These are phyloP conservation scores for Pseudomyrmex dendroicus DNA, from an alignment of 1,140 invertebrate genomes.

Conservation along the genomic window DNA sequence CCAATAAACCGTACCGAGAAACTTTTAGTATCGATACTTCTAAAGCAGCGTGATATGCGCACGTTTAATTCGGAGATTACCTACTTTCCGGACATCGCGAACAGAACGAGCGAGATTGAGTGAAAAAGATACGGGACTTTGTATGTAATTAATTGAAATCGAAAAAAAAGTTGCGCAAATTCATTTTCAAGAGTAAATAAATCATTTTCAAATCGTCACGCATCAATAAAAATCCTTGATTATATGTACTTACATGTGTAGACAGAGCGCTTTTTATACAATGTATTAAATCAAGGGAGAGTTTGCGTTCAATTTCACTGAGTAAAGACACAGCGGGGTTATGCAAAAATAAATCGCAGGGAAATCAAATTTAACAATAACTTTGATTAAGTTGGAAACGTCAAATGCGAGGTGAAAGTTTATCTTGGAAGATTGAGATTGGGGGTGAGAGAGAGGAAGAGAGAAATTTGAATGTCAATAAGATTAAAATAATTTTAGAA, in stretches of 20 bases:
- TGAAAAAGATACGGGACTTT: background rate
- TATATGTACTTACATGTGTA: background rate
- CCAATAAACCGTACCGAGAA: constrained; percentile 38
- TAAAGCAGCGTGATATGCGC: background rate
- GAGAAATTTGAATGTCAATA: constrained; percentile 35
- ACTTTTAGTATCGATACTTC: constrained; percentile 23
- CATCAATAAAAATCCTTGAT: background rate
- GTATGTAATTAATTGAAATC: too few relatives aligned
- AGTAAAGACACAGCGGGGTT: background rate
- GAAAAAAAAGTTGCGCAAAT: background rate
- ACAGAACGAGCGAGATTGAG: background rate
- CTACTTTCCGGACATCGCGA: background rate
- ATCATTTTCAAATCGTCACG: background rate
- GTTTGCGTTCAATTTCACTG: background rate
- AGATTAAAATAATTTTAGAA: constrained; percentile 41
- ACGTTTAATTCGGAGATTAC: constrained; percentile 18
- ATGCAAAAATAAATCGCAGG: background rate
- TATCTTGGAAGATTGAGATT: constrained; percentile 39
- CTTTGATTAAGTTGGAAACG: constrained; percentile 22
- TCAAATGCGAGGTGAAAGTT: constrained; percentile 7
- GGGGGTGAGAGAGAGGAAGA: background rate
- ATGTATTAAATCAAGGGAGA: background rate
- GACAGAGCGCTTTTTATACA: background rate
- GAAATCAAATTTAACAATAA: constrained; percentile 31
- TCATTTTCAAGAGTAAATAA: background rate